Evolutionary conservation across 1,140 invertebrate genomes (phyloP), one percentile per base, ranked within the genome.

Genomic region (Nephila pilipes): DNA sequence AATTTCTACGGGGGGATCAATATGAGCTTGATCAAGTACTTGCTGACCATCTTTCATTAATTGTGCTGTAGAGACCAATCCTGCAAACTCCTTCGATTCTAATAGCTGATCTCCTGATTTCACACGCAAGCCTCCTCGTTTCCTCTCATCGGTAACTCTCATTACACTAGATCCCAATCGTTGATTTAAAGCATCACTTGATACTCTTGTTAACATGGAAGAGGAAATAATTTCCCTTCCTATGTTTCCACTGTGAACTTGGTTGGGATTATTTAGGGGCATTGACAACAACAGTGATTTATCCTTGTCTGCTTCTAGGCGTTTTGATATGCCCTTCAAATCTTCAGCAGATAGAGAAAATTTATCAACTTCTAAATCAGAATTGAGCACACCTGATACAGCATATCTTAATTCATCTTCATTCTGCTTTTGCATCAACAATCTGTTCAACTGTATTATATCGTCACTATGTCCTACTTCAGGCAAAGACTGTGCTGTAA

Each of bases 381-480:
- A 0, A 60, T 38, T 60, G 10, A 60, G 8, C 32, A 87, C 46
- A 2, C 85, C 85, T 20, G 20, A 38, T 1, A 87, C 38, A 1
- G 57, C n/a, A 36, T 87, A 57, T 18, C 29, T 60, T 36, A 87
- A 12, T 22, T 54, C 85, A 12, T 58, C 55, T 87, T 87, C 85
- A 36, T 38, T 38, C 22, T 63, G 55, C 55, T 60, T 87, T 36
- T 38, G 55, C 36, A 87, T 87, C 18, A 87, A 29, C 29, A 60
- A 46, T 36, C 85, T 63, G 10, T 87, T 87, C 1, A 87, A 22
- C 10, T 36, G 22, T 10, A 87, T 63, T n/a, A 87, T 60, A 36
- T 36, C 54, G 20, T 60, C 32, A 12, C 22, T 55, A 5, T 36
- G 18, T 8, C 25, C 63, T 2, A n/a, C 1, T 65, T 29, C 0